Conservation (phyloP, 2,113 vertebrate species). For the Psophia crepitans region DNA sequence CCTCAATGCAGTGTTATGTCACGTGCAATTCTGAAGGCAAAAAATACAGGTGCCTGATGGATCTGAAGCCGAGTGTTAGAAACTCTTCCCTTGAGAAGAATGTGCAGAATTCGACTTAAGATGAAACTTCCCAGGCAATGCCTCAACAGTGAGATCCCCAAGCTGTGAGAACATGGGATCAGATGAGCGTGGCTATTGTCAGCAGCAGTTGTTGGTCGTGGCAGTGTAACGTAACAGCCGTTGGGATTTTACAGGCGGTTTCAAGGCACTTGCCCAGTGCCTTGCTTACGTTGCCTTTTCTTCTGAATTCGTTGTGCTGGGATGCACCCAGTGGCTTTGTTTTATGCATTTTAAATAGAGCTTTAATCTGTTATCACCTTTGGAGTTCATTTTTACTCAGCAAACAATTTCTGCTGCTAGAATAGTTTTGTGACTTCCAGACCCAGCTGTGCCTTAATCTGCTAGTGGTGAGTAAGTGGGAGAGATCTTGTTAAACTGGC, state of each 20-base stretch:
- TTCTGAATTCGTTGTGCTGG: background rate
- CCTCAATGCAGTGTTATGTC: background rate
- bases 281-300: background rate
- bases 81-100: background rate
- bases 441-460: background rate
- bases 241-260: background rate
- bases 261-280: background rate
- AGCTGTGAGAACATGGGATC: background rate
- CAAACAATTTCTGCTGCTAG: background rate
- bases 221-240: background rate
- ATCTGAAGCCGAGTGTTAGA: background rate
- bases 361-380: background rate
- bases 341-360: background rate
- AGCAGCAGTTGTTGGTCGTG: accelerated
- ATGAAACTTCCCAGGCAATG: background rate
- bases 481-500: background rate
- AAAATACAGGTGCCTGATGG: background rate
- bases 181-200: background rate
- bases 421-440: background rate
- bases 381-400: background rate
- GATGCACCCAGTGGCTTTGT: background rate
- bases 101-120: background rate
- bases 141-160: background rate
- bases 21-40: background rate
- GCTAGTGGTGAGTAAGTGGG: background rate